Evolutionary conservation across 2,113 vertebrate genomes (phyloP), one percentile per base, ranked within the genome.

Genomic region (Calidris pugnax): DNA sequence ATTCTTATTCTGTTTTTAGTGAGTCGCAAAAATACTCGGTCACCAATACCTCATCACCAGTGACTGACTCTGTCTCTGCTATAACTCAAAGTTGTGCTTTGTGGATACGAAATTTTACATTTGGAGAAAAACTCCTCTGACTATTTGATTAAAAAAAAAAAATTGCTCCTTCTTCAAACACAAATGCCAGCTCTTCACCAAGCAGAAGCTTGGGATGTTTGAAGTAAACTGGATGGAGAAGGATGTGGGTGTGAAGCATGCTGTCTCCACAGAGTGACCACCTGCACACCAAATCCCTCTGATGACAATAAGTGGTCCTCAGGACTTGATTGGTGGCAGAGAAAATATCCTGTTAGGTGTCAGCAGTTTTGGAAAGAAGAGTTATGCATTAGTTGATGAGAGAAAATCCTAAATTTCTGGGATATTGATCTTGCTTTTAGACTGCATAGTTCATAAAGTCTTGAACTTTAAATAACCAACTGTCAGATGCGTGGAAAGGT

Each of bases 381-480:
- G 35, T 16, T 53, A 4, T 14, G 12, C 0, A 0, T 28, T 5
- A 28, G 28, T 0, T 41, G n/a, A 7, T 28, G 63, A 56, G 57
- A 76, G 27, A 32, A 89, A 45, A 48, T 19, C 30, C 32, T 7
- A 1, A 3, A 17, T 50, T 89, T 74, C 27, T 17, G 50, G 27
- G 53, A 6, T 39, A 21, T 7, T 13, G 30, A 10, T 11, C 59
- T 88, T 33, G 28, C 37, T 43, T 37, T 75, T 14, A 11, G 76
- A 2, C n/a, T 28, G 17, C 1, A 1, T 12, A 11, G 43, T 11
- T 47, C n/a, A 12, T 39, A 6, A n/a, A 26, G 22, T 8, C 41
- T 15, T 41, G 48, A 47, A 45, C 53, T 56, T 62, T 15, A 45
- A 43, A 13, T 14, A 35, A 37, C 41, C 5, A 18, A 7, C 22